Evolutionary conservation across 2,888 invertebrate genomes (phyloP).

Genomic region (Slavum lentiscoides): DNA sequence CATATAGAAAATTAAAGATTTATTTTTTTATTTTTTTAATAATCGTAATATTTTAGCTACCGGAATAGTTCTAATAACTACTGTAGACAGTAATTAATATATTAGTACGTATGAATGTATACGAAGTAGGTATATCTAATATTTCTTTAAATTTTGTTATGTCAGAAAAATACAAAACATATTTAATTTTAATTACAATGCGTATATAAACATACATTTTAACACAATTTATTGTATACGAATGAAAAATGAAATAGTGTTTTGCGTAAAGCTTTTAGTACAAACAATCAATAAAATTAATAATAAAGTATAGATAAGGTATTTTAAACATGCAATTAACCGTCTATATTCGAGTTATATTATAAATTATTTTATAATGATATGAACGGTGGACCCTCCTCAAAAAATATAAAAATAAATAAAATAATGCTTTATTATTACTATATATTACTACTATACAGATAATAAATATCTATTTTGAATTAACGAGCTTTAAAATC

Average conservation of each 20-base stretch:
- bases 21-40: too few relatives aligned
- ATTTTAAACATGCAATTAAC: constrained; percentile 7
- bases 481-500: too few relatives aligned
- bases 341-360: not conserved
- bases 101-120: too few relatives aligned
- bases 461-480: too few relatives aligned
- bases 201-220: not conserved
- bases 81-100: too few relatives aligned
- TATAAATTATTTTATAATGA: not conserved
- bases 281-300: not conserved
- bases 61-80: too few relatives aligned
- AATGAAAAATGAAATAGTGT: constrained; percentile 1
- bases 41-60: too few relatives aligned
- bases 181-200: not conserved
- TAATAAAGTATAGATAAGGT: not conserved
- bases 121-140: too few relatives aligned
- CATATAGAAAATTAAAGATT: too few relatives aligned
- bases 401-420: not conserved
- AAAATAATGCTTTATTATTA: constrained; percentile 1
- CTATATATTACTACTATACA: not conserved
- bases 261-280: constrained; percentile 18
- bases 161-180: not conserved
- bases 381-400: not conserved
- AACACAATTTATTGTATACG: not conserved
- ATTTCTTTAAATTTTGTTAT: too few relatives aligned